phyloP scores from a whole-genome alignment of 1,140 invertebrate genomes.

The Hycleus cichorii region DNA sequence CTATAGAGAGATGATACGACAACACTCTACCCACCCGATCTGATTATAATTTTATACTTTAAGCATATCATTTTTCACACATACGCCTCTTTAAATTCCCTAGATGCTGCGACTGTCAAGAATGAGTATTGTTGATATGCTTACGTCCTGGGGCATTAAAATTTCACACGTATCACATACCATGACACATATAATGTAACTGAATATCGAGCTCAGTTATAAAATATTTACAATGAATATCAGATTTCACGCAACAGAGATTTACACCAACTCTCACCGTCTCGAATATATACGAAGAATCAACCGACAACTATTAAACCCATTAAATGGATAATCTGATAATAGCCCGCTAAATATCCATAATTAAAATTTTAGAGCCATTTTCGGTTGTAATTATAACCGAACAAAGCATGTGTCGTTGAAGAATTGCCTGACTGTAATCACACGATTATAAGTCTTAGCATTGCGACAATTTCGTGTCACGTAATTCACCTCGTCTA shows the following conservation, averaged over 20 bases:
- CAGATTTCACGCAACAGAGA: slow-evolving; percentile 6
- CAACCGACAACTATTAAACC: too few species aligned
- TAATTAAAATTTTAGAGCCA: too few species aligned
- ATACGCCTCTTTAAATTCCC: slow-evolving; percentile 2
- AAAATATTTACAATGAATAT: slow-evolving; percentile 12
- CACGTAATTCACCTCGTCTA: too few species aligned
- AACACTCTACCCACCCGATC: background rate
- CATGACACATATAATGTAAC: slow-evolving; percentile 7
- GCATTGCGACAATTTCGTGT: too few species aligned
- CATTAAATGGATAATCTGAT: too few species aligned
- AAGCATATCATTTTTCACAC: slow-evolving; percentile 1
- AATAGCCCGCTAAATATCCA: too few species aligned
- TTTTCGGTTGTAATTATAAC: too few species aligned
- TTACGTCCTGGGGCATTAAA: slow-evolving; percentile 9
- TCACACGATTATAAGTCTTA: too few species aligned
- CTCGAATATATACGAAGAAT: background rate
- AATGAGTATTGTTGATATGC: slow-evolving; percentile 6
- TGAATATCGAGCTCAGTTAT: slow-evolving; percentile 12
- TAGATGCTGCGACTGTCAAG: background rate
- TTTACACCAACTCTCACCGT: background rate
- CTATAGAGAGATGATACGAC: background rate
- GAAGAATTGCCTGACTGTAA: too few species aligned
- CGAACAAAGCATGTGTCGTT: too few species aligned
- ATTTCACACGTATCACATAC: slow-evolving; percentile 10
- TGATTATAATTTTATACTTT: slow-evolving; percentile 3